Base-by-base conservation (phyloP, 1,140 invertebrate species). In the Drosophila bifasciata region DNA sequence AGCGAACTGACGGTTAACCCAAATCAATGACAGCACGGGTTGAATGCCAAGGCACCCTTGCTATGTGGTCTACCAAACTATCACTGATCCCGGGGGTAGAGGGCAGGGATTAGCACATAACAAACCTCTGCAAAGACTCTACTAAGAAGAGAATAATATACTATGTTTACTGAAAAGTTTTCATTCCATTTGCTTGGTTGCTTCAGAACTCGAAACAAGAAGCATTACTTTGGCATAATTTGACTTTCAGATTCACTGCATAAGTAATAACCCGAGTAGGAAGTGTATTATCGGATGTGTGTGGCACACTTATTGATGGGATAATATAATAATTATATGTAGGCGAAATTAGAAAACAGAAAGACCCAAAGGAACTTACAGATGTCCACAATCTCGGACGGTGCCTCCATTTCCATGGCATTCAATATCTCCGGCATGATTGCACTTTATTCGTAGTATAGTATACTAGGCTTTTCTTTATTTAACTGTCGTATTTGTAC, bases 321-420 rank as follows among this genome's bases (percentile, higher is more conserved):
- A n/a, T n/a, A n/a, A 21, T 21, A 21, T 21, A 21, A 21, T 21
- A 21, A 28, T n/a, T n/a, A n/a, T n/a, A 28, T 2, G 0, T 2
- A 9, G 28, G 2, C 1, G 7, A 28, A 28, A 28, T 3, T 8
- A 28, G 2, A 9, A 9, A 21, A 21, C 19, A 28, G 3, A 28
- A 13, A 13, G 3, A 21, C 1, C 19, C 32, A 4, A 36, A 36
- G 4, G 8, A 53, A 63, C 64, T 68, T 56, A 68, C 66, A 68
- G 16, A 68, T 48, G 44, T 68, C 66, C 43, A 56, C 41, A 55
- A 25, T 15, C 25, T 68, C 49, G 49, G 50, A 48, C 13, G 66
- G 50, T 36, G 66, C 41, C 50, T 69, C 66, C 66, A 69, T 68
- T 68, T 69, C 66, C 25, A 68, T 55, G 15, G 43, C 23, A 41